Percentiles rank a stretch among this genome's conserved stretches.
Evolutionary conservation across 2,888 invertebrate genomes (phyloP).

Genomic region (Lithophane leautieri): DNA sequence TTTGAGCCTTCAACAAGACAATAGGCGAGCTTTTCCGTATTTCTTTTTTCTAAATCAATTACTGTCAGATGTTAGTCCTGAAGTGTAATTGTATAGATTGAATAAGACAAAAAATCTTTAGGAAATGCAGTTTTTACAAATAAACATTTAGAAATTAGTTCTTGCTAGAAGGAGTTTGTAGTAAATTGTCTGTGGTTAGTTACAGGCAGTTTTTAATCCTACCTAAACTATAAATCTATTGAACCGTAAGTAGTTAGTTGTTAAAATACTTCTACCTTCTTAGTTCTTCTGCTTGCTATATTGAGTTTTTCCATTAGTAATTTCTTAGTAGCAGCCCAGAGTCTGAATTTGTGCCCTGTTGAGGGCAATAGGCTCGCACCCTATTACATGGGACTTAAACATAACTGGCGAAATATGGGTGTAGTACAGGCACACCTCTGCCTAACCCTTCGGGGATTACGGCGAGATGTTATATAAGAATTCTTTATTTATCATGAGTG

Average conservation of each 20-base stretch:
- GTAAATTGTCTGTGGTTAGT: not conserved
- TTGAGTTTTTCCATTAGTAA: too few species aligned
- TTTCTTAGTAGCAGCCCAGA: too few species aligned
- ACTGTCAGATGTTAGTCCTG: conserved; percentile 10
- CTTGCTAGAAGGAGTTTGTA: not conserved
- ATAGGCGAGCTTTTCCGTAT: conserved; percentile 45
- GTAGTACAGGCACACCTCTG: too few species aligned
- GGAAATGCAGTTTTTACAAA: conserved; percentile 46
- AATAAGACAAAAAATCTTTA: conserved; percentile 18
- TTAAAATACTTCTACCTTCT: not conserved
- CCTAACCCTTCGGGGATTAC: not conserved
- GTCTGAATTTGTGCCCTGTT: too few species aligned
- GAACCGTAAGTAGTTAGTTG: not conserved
- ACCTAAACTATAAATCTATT: too few species aligned
- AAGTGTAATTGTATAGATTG: conserved; percentile 35
- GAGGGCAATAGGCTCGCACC: too few species aligned
- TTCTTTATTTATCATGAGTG: too few species aligned
- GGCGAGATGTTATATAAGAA: too few species aligned
- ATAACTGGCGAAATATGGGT: too few species aligned
- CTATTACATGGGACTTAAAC: too few species aligned
- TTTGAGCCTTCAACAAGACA: conserved; percentile 39
- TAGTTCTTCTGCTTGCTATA: too few species aligned
- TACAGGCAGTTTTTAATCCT: not conserved
- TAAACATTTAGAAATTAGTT: conserved; percentile 9
- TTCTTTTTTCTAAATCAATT: conserved; percentile 52